Evolutionary conservation across 2,888 invertebrate species (phyloP).

Genomic region (Rhagophthalmus giganteus): DNA sequence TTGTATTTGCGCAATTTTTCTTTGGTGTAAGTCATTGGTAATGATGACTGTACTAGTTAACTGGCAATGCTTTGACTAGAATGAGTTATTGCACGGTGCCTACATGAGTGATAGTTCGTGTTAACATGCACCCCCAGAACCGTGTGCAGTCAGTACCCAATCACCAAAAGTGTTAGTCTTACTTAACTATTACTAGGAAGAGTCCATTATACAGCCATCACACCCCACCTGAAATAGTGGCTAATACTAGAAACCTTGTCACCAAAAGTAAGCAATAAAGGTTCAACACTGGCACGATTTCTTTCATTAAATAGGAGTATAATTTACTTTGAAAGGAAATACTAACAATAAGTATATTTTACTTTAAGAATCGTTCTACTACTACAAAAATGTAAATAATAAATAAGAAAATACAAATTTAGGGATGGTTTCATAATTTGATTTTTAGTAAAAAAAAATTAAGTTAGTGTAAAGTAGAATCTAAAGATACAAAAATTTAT

Average conservation of each 20-base stretch:
- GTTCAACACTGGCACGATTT: too few species aligned
- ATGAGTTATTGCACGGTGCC: constrained; percentile 32
- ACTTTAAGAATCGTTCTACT: too few species aligned
- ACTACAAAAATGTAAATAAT: too few species aligned
- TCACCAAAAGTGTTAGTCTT: constrained; percentile 46
- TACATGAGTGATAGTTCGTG: constrained; percentile 23
- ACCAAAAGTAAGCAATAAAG: constrained; percentile 1
- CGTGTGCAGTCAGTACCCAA: constrained; percentile 48
- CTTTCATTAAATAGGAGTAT: too few species aligned
- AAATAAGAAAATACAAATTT: too few species aligned
- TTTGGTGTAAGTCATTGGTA: constrained; percentile 59
- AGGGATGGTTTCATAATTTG: too few species aligned
- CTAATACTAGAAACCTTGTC: constrained; percentile 22
- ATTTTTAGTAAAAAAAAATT: too few species aligned
- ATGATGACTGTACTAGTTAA: constrained; percentile 18
- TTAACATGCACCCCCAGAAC: constrained; percentile 47
- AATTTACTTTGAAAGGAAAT: too few species aligned
- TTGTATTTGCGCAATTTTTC: constrained; percentile 54
- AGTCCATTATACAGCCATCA: constrained; percentile 21
- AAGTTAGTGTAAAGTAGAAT: not conserved
- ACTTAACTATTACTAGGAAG: constrained; percentile 27
- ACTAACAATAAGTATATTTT: too few species aligned
- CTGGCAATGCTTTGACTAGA: constrained; percentile 35
- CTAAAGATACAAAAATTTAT: not conserved
- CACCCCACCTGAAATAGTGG: constrained; percentile 28